Percentiles rank a stretch among this genome's conserved stretches.
These are phyloP conservation scores for Bovichtus diacanthus DNA, from an alignment of 2,797 vertebrate genomes.

Conservation along the genomic window DNA sequence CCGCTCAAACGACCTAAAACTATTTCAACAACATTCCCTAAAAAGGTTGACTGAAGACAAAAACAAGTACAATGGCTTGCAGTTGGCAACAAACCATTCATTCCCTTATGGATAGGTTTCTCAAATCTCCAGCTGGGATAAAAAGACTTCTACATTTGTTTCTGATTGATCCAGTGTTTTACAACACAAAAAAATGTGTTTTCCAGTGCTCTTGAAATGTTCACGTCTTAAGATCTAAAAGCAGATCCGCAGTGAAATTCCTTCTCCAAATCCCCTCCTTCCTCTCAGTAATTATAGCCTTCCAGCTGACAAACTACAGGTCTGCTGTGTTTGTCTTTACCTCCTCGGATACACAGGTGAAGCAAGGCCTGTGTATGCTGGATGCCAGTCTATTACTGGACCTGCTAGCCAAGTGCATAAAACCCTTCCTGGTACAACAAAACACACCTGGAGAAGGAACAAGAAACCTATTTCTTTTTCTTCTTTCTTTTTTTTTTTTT, in stretches of 20 bases:
- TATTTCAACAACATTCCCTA: conserved; percentile 26
- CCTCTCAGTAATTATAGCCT: conserved; percentile 78
- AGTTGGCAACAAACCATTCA: conserved; percentile 37
- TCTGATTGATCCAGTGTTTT: conserved; percentile 22
- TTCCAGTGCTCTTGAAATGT: conserved; percentile 42
- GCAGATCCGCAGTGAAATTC: conserved; percentile 64
- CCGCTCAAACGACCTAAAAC: conserved; percentile 23
- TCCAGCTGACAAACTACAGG: conserved; percentile 71
- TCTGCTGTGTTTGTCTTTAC: conserved; percentile 71
- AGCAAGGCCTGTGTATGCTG: conserved; percentile 51
- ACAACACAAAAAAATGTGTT: conserved; percentile 30
- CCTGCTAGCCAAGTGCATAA: conserved; percentile 50
- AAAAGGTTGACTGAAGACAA: conserved; percentile 47
- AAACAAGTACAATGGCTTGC: conserved; percentile 25
- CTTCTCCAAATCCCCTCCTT: conserved; percentile 67
- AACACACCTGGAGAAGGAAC: conserved; percentile 26
- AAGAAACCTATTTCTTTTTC: not conserved
- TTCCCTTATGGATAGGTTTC: conserved; percentile 22
- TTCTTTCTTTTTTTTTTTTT: too few species aligned
- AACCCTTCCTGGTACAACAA: conserved; percentile 27
- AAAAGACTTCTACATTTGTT: conserved; percentile 32
- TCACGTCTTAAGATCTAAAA: conserved; percentile 52
- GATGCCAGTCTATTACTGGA: conserved; percentile 58
- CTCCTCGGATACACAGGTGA: conserved; percentile 75
- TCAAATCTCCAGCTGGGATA: conserved; percentile 40